These are phyloP conservation scores for Poeciliopsis retropinna DNA, from an alignment of 2,113 vertebrate genomes.

Conservation along the genomic window DNA sequence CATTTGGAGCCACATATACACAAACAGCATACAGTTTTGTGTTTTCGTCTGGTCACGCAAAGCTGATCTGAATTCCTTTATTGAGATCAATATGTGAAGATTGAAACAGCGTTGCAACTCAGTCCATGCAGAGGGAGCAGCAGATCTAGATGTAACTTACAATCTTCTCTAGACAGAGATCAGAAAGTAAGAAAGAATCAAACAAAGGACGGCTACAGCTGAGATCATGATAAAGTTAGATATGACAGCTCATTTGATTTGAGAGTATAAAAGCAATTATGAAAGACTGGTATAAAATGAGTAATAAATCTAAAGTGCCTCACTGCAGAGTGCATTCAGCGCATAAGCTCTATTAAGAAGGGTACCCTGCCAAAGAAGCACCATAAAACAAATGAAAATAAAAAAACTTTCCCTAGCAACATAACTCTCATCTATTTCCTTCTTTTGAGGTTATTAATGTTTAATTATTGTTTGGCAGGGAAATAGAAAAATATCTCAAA, in stretches of 20 bases:
- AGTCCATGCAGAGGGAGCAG: neutral
- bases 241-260: slow-evolving; percentile 4
- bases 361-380: neutral
- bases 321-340: neutral
- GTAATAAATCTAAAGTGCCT: slow-evolving; percentile 6
- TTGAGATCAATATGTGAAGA: neutral
- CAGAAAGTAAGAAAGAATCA: neutral
- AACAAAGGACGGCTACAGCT: neutral
- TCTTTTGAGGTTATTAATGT: slow-evolving; percentile 63
- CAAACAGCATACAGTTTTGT: neutral
- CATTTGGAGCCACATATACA: neutral
- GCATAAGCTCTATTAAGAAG: neutral
- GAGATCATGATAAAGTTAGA: neutral
- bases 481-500: slow-evolving; percentile 72
- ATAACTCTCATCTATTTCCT: slow-evolving; percentile 41
- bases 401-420: slow-evolving; percentile 3
- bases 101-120: neutral
- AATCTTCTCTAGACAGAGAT: neutral
- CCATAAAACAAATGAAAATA: slow-evolving; percentile 1
- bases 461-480: slow-evolving; percentile 70
- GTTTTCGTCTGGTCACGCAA: neutral
- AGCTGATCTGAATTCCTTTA: neutral
- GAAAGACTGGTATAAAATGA: neutral
- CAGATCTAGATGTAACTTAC: neutral
- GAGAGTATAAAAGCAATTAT: slow-evolving; percentile 7